phyloP scores from a whole-genome alignment of 37 sponge, comb jelly and placozoan species.

The Corticium candelabrum region DNA sequence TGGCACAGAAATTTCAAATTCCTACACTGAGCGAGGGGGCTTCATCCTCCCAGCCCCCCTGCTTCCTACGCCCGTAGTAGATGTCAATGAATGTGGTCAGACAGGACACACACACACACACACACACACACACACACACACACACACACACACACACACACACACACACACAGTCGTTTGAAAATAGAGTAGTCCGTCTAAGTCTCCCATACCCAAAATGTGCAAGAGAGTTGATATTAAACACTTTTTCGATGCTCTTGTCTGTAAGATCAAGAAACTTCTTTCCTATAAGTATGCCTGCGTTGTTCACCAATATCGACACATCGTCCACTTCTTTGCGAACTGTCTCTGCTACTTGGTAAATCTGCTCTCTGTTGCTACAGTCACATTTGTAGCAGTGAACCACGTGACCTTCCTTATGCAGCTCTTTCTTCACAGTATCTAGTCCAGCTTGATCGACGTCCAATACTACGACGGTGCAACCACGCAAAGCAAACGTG shows the following conservation, averaged over 20 bases:
- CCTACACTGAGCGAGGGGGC: no score
- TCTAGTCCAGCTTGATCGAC: constrained; percentile 38
- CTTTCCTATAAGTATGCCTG: constrained; percentile 67
- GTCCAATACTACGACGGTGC: constrained; percentile 76
- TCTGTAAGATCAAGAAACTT: constrained; percentile 17
- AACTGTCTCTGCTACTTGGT: constrained; percentile 41
- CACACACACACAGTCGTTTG: background rate
- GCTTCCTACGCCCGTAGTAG: no score
- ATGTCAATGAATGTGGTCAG: no score
- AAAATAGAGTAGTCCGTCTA: no score
- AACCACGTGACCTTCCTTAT: constrained; percentile 28
- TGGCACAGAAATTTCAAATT: no score
- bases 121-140: background rate
- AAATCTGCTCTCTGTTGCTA: constrained; percentile 55
- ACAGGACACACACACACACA: no score
- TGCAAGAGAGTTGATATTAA: constrained; percentile 48
- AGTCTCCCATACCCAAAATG: constrained; percentile 77
- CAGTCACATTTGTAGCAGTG: constrained; percentile 47
- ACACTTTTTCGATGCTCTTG: constrained; percentile 38
- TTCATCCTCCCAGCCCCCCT: no score
- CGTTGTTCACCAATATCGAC: constrained; percentile 79
- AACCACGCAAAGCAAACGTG: constrained; percentile 43
- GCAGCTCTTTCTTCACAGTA: constrained; percentile 3
- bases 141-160: background rate
- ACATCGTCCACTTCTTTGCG: constrained; percentile 76